Evolutionary conservation across 2,113 vertebrate species (phyloP).

Genomic region (Tetrao urogallus): DNA sequence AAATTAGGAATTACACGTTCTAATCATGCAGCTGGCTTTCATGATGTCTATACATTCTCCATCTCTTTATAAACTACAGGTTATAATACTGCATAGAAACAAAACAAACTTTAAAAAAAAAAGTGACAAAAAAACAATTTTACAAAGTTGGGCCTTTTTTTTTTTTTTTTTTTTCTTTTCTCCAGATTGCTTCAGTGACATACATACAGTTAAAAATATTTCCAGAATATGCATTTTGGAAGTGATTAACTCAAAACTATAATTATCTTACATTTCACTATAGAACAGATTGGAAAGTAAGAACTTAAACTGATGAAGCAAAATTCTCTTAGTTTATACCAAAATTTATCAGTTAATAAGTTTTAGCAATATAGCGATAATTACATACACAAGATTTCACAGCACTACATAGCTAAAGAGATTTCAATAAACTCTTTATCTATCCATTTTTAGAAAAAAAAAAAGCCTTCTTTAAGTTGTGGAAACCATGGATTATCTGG

Average conservation of each 20-base stretch:
- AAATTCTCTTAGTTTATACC: background rate
- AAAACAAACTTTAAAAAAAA: background rate
- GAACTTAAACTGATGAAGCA: background rate
- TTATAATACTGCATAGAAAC: background rate
- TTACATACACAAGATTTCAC: background rate
- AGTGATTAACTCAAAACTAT: background rate
- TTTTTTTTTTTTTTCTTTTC: background rate
- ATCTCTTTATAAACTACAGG: background rate
- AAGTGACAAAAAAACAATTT: background rate
- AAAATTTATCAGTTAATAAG: background rate
- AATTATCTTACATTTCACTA: rapidly evolving
- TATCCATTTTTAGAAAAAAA: background rate
- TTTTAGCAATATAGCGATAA: background rate
- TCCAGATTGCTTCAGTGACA: background rate
- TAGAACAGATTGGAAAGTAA: background rate
- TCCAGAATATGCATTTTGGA: background rate
- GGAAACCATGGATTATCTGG: background rate
- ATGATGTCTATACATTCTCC: background rate
- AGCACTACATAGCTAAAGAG: background rate
- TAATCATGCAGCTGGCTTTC: background rate
- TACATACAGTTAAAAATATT: background rate
- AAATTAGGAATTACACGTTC: background rate
- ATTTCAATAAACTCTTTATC: background rate
- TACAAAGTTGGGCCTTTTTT: background rate
- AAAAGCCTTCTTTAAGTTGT: background rate